A percentile compares a stretch with the other conserved stretches of the same genome.
Conservation (phyloP, 2,888 invertebrate species). For the Mesodorylaimus sp. region DNA sequence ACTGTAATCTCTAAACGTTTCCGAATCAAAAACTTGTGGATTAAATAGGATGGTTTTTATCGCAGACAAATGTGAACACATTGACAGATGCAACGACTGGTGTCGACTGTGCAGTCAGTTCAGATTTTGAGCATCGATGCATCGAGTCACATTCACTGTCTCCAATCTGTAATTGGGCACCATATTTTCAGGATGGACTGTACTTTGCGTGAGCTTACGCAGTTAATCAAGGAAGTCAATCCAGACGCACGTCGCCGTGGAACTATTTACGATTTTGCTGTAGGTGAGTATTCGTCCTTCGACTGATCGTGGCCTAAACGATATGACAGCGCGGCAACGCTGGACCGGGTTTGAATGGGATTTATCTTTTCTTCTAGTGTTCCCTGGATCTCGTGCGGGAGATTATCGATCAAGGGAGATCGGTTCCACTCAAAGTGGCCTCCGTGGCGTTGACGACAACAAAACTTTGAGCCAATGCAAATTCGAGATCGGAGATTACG, state of each 20-base stretch:
- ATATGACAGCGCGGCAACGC: too few species aligned
- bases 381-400: slow-evolving; percentile 41
- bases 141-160: too few species aligned
- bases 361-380: slow-evolving; percentile 16
- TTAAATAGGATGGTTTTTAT: too few species aligned
- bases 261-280: slow-evolving; percentile 86
- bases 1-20: too few species aligned
- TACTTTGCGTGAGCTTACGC: slow-evolving; percentile 78
- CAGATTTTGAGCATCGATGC: too few species aligned
- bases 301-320: neutral
- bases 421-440: slow-evolving; percentile 76
- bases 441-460: slow-evolving; percentile 76
- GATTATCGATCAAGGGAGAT: slow-evolving; percentile 80
- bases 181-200: slow-evolving; percentile 52
- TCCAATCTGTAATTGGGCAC: too few species aligned
- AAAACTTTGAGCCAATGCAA: slow-evolving; percentile 56
- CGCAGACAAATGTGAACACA: too few species aligned
- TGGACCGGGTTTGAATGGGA: too few species aligned
- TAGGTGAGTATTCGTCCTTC: slow-evolving; percentile 30
- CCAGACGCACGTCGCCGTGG: slow-evolving; percentile 86
- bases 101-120: too few species aligned
- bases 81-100: too few species aligned
- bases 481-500: slow-evolving; percentile 84
- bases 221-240: slow-evolving; percentile 93
- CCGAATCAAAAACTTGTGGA: too few species aligned